These are phyloP conservation scores for Melieria picta DNA, from an alignment of 2,888 invertebrate species.

Conservation along the genomic window DNA sequence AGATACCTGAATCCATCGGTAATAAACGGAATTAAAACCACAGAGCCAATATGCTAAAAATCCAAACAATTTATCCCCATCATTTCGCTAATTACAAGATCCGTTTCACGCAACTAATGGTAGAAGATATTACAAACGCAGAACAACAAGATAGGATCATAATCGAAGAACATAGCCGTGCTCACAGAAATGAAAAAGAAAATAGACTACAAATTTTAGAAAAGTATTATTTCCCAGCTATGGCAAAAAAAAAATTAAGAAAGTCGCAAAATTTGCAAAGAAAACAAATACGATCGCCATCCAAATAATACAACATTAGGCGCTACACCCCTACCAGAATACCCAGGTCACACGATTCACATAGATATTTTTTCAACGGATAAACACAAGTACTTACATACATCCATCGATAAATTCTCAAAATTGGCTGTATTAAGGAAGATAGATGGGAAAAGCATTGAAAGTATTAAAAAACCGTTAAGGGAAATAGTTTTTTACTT, in stretches of 20 bases:
- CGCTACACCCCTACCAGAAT: slow-evolving; percentile 37
- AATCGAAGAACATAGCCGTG: slow-evolving; percentile 15
- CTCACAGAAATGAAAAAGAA: slow-evolving; percentile 22
- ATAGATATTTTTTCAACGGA: slow-evolving; percentile 40
- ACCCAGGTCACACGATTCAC: slow-evolving; percentile 39
- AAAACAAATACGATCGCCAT: slow-evolving; percentile 42
- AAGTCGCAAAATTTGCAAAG: slow-evolving; percentile 31
- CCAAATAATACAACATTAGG: slow-evolving; percentile 34
- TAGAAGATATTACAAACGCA: slow-evolving; percentile 25
- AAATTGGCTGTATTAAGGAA: slow-evolving; percentile 34
- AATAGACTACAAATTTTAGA: slow-evolving; percentile 33
- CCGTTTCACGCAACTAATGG: slow-evolving; percentile 20
- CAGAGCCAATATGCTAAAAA: slow-evolving; percentile 30
- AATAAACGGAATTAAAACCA: slow-evolving; percentile 31
- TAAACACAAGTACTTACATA: slow-evolving; percentile 24
- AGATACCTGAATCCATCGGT: slow-evolving; percentile 31
- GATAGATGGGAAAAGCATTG: slow-evolving; percentile 30
- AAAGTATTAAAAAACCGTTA: slow-evolving; percentile 33
- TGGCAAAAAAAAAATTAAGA: slow-evolving; percentile 34
- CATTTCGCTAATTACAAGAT: slow-evolving; percentile 30
- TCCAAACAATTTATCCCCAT: slow-evolving; percentile 30
- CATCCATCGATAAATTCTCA: slow-evolving; percentile 40
- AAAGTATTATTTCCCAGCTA: slow-evolving; percentile 39
- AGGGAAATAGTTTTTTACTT: slow-evolving; percentile 41
- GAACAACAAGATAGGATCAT: slow-evolving; percentile 23